Conservation (phyloP, 2,797 vertebrate species). For the Smutsia gigantea region DNA sequence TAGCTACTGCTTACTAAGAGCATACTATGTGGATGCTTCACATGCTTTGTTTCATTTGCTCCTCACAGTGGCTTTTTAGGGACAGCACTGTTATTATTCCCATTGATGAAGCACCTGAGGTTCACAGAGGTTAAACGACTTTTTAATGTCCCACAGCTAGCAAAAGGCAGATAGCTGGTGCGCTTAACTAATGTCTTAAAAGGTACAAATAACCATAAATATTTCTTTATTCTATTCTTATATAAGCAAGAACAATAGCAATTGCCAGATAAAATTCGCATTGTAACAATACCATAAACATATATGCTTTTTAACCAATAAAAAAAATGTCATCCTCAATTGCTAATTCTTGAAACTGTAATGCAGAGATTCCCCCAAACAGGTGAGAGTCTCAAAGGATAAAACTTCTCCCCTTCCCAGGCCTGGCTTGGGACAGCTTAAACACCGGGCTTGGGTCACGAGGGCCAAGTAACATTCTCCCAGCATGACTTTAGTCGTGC, state of each 20-base stretch:
- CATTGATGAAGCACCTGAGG: neutral
- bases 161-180: neutral
- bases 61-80: neutral
- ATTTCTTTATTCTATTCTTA: neutral
- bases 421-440: neutral
- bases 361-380: neutral
- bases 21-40: neutral
- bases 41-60: slow-evolving; percentile 19
- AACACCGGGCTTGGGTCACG: neutral
- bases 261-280: neutral
- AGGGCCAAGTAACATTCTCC: neutral
- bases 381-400: neutral
- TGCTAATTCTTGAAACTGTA: neutral
- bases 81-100: neutral
- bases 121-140: neutral
- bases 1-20: slow-evolving; percentile 13
- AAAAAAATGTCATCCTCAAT: neutral
- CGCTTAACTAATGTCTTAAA: neutral
- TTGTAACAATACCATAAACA: neutral
- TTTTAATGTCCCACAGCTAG: neutral
- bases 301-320: neutral
- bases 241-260: neutral
- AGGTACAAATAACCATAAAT: neutral
- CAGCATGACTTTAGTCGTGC: neutral
- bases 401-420: neutral